Percentiles rank a stretch among this genome's conserved stretches.
These are phyloP conservation scores for Epizoanthus rinbou DNA, from an alignment of 92 coral and sea anemone genomes.

Conservation along the genomic window DNA sequence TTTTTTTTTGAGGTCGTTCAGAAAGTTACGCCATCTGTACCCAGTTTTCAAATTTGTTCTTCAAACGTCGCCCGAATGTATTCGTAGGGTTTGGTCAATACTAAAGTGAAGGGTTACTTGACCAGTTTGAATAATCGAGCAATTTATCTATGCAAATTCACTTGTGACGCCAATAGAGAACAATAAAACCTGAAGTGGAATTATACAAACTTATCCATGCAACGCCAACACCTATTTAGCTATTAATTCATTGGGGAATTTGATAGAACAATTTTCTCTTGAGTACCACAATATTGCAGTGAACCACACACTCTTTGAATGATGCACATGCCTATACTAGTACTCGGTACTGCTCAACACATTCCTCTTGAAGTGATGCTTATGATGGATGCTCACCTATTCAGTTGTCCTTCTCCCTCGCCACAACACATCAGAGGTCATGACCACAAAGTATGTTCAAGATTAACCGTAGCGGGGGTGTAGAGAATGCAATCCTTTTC, in stretches of 20 bases:
- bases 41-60: no score
- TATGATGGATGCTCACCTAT: background rate
- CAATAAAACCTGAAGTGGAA: background rate
- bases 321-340: no score
- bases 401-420: background rate
- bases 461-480: background rate
- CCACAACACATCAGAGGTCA: slow-evolving; percentile 36
- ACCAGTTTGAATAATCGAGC: background rate
- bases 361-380: background rate
- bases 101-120: no score
- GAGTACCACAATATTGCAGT: no score
- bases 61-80: no score
- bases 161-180: background rate
- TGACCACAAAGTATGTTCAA: slow-evolving; percentile 6
- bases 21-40: no score
- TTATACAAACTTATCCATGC: background rate
- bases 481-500: background rate
- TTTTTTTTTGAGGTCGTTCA: no score
- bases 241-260: background rate
- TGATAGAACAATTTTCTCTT: no score
- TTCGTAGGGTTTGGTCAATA: no score
- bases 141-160: background rate
- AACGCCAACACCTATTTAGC: background rate
- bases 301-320: no score
- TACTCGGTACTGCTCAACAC: no score